A percentile compares a stretch with the other conserved stretches of the same genome.
These are phyloP conservation scores for Tetragonisca angustula DNA, from an alignment of 2,888 invertebrate genomes.

Conservation along the genomic window DNA sequence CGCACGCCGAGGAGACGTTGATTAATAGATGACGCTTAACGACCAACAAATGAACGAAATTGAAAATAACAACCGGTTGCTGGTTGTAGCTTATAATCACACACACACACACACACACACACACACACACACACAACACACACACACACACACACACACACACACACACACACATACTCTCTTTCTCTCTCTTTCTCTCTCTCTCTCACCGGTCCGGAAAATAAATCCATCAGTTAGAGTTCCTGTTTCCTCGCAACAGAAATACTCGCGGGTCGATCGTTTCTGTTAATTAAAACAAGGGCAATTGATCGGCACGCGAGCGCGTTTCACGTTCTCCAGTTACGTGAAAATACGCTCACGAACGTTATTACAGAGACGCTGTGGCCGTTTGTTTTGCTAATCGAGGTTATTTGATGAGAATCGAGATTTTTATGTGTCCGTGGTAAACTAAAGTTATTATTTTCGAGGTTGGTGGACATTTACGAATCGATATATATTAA, in stretches of 20 bases:
- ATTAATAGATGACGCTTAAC: neutral
- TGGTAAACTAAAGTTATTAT: too few species aligned
- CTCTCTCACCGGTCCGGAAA: neutral
- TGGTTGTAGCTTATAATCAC: neutral
- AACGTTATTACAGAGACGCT: constrained; percentile 6
- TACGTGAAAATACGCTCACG: too few species aligned
- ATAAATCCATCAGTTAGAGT: constrained; percentile 34
- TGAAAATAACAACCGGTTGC: neutral
- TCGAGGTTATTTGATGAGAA: neutral
- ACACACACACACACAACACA: too few species aligned
- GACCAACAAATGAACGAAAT: neutral
- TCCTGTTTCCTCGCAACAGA: constrained; percentile 7
- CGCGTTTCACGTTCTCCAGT: neutral
- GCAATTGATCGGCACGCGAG: constrained; percentile 31
- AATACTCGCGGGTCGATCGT: constrained; percentile 37
- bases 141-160: too few species aligned
- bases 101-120: too few species aligned
- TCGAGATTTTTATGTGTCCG: too few species aligned
- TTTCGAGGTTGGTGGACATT: too few species aligned
- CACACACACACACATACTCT: too few species aligned
- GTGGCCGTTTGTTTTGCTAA: constrained; percentile 18
- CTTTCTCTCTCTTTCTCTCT: neutral
- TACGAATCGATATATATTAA: too few species aligned
- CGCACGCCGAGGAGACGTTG: neutral
- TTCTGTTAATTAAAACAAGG: constrained; percentile 33